Conservation (phyloP, 2,113 vertebrate genomes). For the Sapajus apella region DNA sequence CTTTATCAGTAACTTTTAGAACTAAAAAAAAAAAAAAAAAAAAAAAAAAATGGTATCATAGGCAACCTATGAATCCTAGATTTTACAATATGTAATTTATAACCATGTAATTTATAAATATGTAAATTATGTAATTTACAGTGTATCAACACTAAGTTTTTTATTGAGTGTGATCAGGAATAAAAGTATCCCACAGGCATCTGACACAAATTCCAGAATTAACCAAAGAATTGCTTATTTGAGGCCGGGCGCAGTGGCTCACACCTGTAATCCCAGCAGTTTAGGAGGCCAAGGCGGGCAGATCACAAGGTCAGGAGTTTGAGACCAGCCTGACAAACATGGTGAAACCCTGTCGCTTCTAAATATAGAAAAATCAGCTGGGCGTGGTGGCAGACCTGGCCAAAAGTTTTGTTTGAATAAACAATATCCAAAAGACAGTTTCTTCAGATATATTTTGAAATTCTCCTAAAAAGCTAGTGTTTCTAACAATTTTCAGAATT, state of each 20-base stretch:
- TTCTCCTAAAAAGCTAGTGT: neutral
- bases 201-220: neutral
- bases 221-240: neutral
- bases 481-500: slow-evolving; percentile 9
- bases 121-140: neutral
- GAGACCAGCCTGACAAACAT: no score
- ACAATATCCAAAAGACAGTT: neutral
- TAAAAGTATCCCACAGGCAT: neutral
- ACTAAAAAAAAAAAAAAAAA: neutral
- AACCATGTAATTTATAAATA: neutral
- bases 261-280: no score
- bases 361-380: no score
- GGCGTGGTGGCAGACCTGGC: no score
- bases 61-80: neutral
- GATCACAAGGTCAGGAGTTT: no score
- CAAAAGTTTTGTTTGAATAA: slow-evolving; percentile 5
- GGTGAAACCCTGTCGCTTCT: no score
- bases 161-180: neutral
- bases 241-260: no score
- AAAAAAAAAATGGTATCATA: neutral
- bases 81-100: neutral
- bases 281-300: no score
- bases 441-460: slow-evolving; percentile 25
- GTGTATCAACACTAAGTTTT: neutral
- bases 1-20: slow-evolving; percentile 5